Conservation (phyloP, 2,113 vertebrate species). For the Nettapus auritus region DNA sequence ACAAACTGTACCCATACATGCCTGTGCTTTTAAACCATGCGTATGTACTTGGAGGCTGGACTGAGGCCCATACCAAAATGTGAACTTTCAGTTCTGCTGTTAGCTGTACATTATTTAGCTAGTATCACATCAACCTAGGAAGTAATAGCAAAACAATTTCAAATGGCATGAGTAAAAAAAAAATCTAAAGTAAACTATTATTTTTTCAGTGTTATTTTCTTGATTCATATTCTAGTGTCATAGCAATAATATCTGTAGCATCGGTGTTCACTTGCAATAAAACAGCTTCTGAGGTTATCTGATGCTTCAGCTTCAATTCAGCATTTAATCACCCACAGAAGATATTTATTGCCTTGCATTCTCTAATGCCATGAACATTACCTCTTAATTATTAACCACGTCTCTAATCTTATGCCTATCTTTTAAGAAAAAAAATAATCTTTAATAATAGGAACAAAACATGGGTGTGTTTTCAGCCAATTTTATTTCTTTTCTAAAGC, state of each 20-base stretch:
- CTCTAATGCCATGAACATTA: background rate
- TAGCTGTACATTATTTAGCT: background rate
- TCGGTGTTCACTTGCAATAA: background rate
- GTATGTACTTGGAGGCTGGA: background rate
- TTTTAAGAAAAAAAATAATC: background rate
- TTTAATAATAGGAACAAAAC: slow-evolving; percentile 8
- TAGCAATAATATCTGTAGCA: background rate
- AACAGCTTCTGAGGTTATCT: slow-evolving; percentile 5
- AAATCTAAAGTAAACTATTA: background rate
- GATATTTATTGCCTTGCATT: background rate
- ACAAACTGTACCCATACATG: background rate
- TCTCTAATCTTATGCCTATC: background rate
- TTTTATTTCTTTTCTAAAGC: slow-evolving; percentile 30
- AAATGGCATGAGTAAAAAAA: background rate
- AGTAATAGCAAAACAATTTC: background rate
- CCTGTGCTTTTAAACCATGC: background rate
- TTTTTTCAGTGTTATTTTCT: background rate
- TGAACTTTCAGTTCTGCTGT: background rate
- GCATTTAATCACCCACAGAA: background rate
- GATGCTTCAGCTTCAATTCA: slow-evolving; percentile 6
- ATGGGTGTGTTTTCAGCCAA: background rate
- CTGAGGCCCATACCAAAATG: background rate
- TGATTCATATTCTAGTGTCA: background rate
- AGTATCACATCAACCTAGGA: background rate
- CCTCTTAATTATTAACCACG: slow-evolving; percentile 22